phyloP scores from a whole-genome alignment of 2,113 vertebrate genomes.

The Campylomormyrus numenius region DNA sequence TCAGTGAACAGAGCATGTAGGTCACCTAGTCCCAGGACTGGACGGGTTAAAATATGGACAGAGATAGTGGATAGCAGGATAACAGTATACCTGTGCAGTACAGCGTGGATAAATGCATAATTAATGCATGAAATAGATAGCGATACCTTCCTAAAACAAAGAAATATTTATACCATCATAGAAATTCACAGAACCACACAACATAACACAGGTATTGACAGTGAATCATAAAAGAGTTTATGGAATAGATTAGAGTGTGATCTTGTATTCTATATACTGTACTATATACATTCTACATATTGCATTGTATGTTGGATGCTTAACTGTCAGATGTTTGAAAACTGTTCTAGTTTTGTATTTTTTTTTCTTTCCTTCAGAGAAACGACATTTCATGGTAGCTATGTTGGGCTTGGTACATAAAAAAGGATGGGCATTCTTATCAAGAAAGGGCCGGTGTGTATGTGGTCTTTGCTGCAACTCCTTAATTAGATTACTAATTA shows the following conservation, averaged over 20 bases:
- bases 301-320: background rate
- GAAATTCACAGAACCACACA: background rate
- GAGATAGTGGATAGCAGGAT: background rate
- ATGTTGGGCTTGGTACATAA: background rate
- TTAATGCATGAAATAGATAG: background rate
- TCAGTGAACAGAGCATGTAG: background rate
- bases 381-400: background rate
- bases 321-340: background rate
- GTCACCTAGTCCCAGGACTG: background rate
- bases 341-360: background rate
- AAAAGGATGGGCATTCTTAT: background rate
- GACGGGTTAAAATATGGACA: background rate
- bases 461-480: background rate
- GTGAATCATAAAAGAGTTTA: background rate
- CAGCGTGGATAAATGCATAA: background rate
- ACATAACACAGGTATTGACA: background rate
- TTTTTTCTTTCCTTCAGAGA: background rate
- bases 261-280: background rate
- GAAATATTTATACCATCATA: constrained; percentile 1
- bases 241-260: background rate
- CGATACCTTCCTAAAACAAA: background rate
- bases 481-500: background rate
- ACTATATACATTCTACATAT: background rate
- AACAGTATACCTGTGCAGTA: background rate
- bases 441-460: background rate